Evolutionary conservation across 2,888 invertebrate genomes (phyloP), one percentile per base, ranked within the genome.

Genomic region (Orchesella flavescens): DNA sequence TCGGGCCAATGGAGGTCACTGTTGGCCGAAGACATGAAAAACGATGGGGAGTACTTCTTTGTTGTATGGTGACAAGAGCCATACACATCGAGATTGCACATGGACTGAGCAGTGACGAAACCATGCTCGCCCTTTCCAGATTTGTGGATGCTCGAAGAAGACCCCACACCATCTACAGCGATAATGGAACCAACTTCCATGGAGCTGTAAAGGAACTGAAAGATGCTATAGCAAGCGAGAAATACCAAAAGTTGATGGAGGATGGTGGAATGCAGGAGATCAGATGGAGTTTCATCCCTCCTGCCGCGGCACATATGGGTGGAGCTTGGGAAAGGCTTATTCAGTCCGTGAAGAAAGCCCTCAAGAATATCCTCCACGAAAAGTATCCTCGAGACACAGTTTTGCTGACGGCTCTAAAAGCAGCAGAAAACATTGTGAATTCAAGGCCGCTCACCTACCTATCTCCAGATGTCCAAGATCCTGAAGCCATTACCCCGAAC

Each of bases 141-240:
- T 85, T 85, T 49, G 46, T 77, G 9, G 15, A 44, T n/a, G n/a
- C n/a, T n/a, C n/a, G n/a, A n/a, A n/a, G 85, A 0, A 24, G 44
- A 21, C 87, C 83, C 1, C 43, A 13, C 2, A 53, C 76, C 1
- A 80, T 87, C 4, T 80, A 59, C 43, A 72, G 68, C 46, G 87
- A 87, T 68, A 87, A 87, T 55, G 86, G 84, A 1, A 87, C 85
- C 4, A 87, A 87, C 55, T 74, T 87, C 24, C 63, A 23, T 4
- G 87, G 85, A 17, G 49, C 49, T 7, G 3, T n/a, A 1, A 49
- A 10, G 12, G 49, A 49, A n/a, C 12, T 49, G 3, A 10, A 49
- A n/a, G 19, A 59, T 21, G 1, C 44, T 1, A 3, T 77, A 21
- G 49, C 49, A 10, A 2, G 5, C 1, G 49, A n/a, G n/a, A n/a